Base-by-base conservation (phyloP, 2,888 invertebrate genomes). In the Venustoraphidia nigricollis region DNA sequence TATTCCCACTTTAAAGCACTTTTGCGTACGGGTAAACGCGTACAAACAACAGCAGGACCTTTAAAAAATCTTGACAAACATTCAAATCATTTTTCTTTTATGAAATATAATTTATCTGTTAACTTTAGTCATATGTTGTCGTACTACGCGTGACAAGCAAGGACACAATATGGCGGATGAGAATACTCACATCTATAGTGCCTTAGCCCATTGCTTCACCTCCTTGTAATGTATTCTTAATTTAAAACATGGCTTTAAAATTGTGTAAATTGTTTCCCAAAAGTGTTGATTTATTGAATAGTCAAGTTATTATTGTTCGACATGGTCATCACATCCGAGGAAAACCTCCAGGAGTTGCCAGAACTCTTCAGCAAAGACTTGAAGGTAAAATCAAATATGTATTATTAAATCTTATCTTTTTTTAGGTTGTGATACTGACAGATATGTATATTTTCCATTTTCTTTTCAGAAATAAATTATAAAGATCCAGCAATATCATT, bases 271-370 rank as follows among this genome's bases (percentile, higher is more conserved):
- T 42, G 11, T 36, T 41, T 34, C 14, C 35, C 9, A 45, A 45
- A 10, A 9, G 36, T 34, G 9, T 13, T 10, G 17, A 43, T 13
- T 46, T 34, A 36, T 27, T 47, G n/a, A 42, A 34, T 34, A 42
- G 10, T 42, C 14, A 42, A 14, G 10, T 10, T 42, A 34, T 10
- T 9, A 36, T 13, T 42, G 49, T 61, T 13, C 57, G 69, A 51
- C 56, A 65, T 58, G 75, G 77, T 2, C 84, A 84, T 61, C 70
- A 69, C 52, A 53, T 83, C 39, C 70, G 81, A 59, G 89, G 88
- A 51, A 81, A 80, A 66, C 72, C 82, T 9, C 86, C 87, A 5
- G 77, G 76, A 38, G 66, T 75, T 41, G 83, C 84, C 35, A 75
- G 72, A 58, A 75, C 72, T 0, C 64, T 90, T 50, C 72, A 79